Evolutionary conservation across 2,888 invertebrate genomes (phyloP), one percentile per base, ranked within the genome.

Genomic region (Nomada fabriciana): DNA sequence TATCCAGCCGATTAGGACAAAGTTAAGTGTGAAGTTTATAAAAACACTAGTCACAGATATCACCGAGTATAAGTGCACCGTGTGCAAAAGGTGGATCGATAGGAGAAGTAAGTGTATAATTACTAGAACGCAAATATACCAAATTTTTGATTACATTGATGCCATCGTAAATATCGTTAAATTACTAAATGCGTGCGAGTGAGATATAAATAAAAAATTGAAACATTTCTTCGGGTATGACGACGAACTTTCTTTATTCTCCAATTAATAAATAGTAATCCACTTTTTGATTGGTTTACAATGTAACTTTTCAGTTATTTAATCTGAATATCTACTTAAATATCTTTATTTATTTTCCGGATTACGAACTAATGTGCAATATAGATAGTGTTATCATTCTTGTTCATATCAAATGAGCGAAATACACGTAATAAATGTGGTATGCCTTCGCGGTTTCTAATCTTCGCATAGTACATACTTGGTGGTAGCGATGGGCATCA

Each of bases 401-500:
- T 36, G 23, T 52, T 42, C 10, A n/a, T 61, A 57, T 65, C 53
- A 23, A 55, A 60, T 15, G 47, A 55, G 42, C 50, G 18, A 43
- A 69, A 50, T 64, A 36, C 11, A 36, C 10, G 43, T 29, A 59
- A 18, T 57, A 55, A 47, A 75, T 65, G 61, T 67, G 65, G 65
- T 61, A 65, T 63, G 63, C 47, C 61, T 60, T 55, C 36, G 57
- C 57, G 52, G 61, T 72, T 68, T 76, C 63, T 74, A 65, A 76
- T 61, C 65, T 52, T 60, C 36, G 42, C 59, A 68, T 77, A 72
- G 55, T n/a, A n/a, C n/a, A n/a, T 80, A 72, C 53, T 70, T 59
- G 57, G 68, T 76, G 61, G 77, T n/a, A n/a, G n/a, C n/a, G n/a
- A n/a, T n/a, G n/a, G n/a, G n/a, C n/a, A n/a, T n/a, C n/a, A n/a